Percentiles rank a stretch among this genome's conserved stretches.
Evolutionary conservation across 2,113 vertebrate genomes (phyloP).

Genomic region (Paraplagusia blochii): DNA sequence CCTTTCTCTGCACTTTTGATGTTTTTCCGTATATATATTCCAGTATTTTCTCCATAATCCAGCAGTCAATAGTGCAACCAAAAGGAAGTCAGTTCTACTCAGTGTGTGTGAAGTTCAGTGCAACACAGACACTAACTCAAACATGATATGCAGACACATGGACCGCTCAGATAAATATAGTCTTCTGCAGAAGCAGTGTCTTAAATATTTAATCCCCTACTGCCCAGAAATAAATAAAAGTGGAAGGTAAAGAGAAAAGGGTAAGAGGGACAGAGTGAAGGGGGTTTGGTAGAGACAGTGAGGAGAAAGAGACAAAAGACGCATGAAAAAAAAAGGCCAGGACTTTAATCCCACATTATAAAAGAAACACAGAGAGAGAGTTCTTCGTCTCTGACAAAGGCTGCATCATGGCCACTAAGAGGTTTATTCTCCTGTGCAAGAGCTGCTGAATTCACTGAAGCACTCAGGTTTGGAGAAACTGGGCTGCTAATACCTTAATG

Average conservation of each 20-base stretch:
- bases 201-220: slow-evolving; percentile 74
- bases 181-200: slow-evolving; percentile 44
- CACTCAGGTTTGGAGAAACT: slow-evolving; percentile 24
- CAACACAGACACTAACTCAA: slow-evolving; percentile 11
- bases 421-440: slow-evolving; percentile 42
- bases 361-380: not conserved
- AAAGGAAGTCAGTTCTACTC: too few species aligned
- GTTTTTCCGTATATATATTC: too few species aligned
- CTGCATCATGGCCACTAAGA: slow-evolving; percentile 56
- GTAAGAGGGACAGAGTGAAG: not conserved
- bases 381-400: slow-evolving; percentile 47
- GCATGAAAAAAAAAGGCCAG: slow-evolving; percentile 19
- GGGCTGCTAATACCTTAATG: not conserved
- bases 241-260: slow-evolving; percentile 1
- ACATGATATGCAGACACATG: not conserved
- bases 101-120: not conserved
- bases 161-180: slow-evolving; percentile 62
- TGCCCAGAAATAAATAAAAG: slow-evolving; percentile 40
- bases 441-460: slow-evolving; percentile 18
- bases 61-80: too few species aligned
- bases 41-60: too few species aligned
- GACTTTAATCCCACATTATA: not conserved
- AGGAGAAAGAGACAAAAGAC: slow-evolving; percentile 49
- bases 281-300: slow-evolving; percentile 7
- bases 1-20: too few species aligned